Evolutionary conservation across 2,797 vertebrate species (phyloP), one percentile per base, ranked within the genome.

Genomic region (Myripristis jacobus): DNA sequence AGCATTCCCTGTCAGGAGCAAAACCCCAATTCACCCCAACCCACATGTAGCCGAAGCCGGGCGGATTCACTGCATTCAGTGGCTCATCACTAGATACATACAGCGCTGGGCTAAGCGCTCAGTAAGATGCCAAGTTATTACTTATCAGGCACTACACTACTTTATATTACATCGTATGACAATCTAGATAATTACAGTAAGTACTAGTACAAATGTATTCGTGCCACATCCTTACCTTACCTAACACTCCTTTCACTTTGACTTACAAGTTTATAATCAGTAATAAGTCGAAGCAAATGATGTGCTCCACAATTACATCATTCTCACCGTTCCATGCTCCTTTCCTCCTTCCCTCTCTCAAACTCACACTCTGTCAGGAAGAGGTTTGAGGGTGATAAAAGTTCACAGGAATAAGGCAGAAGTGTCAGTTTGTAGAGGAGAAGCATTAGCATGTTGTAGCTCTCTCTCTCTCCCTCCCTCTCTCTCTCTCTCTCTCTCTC

Each of bases 401-500:
- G 69, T 71, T 84, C 80, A 85, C 87, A 85, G 84, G 78, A 87
- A 84, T n/a, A 44, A 66, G 76, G 75, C 80, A 74, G 62, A 75
- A 68, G 77, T 80, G 80, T 81, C 66, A 80, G 55, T 76, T 78
- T 68, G 57, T 54, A 19, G 12, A 62, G 68, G 36, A 63, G 56
- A 71, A 60, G 70, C 65, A 43, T 24, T 12, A 68, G 73, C 6
- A 25, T 18, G 41, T 59, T 48, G 51, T 27, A 69, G 66, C 75
- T 67, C n/a, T n/a, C n/a, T n/a, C n/a, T n/a, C n/a, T n/a, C n/a
- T n/a, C n/a, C n/a, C 73, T 77, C 79, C 74, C 79, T 55, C 57
- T 60, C 71, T n/a, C n/a, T n/a, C n/a, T n/a, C n/a, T n/a, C n/a
- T n/a, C n/a, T n/a, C 73, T 77, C 79, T 75, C 79, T 55, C 75